Evolutionary conservation across 2,888 invertebrate species (phyloP).

Genomic region (Nycteola revayana): DNA sequence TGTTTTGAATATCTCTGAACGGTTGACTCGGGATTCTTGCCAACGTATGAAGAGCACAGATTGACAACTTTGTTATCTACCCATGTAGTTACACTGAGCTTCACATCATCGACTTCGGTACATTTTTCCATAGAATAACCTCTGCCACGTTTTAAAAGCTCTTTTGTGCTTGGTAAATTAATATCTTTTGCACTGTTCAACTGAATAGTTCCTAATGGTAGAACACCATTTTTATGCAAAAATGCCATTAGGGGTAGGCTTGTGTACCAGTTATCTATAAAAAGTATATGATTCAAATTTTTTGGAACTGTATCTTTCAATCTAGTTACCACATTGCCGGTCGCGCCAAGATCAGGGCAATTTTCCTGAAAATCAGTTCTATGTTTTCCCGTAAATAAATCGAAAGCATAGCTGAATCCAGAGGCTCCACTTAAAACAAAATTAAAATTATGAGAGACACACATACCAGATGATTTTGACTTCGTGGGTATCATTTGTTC

Average conservation of each 20-base stretch:
- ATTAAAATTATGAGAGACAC: slow-evolving; percentile 16
- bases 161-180: slow-evolving; percentile 8
- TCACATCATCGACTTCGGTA: slow-evolving; percentile 5
- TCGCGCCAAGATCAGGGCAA: slow-evolving; percentile 9
- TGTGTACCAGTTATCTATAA: slow-evolving; percentile 27
- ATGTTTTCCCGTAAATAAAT: slow-evolving; percentile 25
- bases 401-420: slow-evolving; percentile 33
- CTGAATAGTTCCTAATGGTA: slow-evolving; percentile 20
- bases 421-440: slow-evolving; percentile 29
- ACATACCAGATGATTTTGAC: slow-evolving; percentile 1
- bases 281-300: slow-evolving; percentile 24
- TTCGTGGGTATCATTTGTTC: slow-evolving; percentile 7
- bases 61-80: slow-evolving; percentile 28
- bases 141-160: slow-evolving; percentile 3
- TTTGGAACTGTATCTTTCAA: slow-evolving; percentile 15
- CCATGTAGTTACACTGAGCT: slow-evolving; percentile 23
- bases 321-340: slow-evolving; percentile 21
- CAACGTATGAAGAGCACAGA: slow-evolving; percentile 29
- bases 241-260: slow-evolving; percentile 19
- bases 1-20: slow-evolving; percentile 18
- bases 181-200: slow-evolving; percentile 9
- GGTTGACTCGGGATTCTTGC: slow-evolving; percentile 20
- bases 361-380: slow-evolving; percentile 11
- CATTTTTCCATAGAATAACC: slow-evolving; percentile 4
- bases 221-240: slow-evolving; percentile 16